These are phyloP conservation scores for Lutjanus campechanus DNA, from an alignment of 2,797 vertebrate species.

Conservation along the genomic window DNA sequence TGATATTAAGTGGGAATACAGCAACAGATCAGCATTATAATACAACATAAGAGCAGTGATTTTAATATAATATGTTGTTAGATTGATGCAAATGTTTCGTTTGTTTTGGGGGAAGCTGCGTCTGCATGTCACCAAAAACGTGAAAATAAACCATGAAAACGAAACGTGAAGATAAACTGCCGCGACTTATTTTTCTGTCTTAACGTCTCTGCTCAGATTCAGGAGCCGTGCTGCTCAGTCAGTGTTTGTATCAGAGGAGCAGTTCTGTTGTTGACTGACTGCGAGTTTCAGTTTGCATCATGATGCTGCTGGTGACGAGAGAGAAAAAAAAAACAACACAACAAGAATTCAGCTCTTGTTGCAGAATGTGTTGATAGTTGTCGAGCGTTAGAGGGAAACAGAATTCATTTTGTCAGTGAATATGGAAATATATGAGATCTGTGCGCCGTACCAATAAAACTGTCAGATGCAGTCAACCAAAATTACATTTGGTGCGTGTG, in stretches of 20 bases:
- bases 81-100: too few species aligned
- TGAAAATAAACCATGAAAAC: too few species aligned
- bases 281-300: slow-evolving; percentile 4
- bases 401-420: slow-evolving; percentile 10
- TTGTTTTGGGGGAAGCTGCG: too few species aligned
- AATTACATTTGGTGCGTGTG: not conserved
- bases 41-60: too few species aligned
- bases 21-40: too few species aligned
- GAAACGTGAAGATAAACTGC: too few species aligned
- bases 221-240: not conserved
- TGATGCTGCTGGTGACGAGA: not conserved
- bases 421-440: slow-evolving; percentile 1
- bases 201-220: too few species aligned
- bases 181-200: too few species aligned
- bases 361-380: not conserved
- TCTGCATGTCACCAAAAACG: too few species aligned
- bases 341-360: not conserved
- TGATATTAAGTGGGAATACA: too few species aligned
- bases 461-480: not conserved
- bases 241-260: not conserved
- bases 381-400: slow-evolving; percentile 1
- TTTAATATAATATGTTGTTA: too few species aligned
- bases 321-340: not conserved
- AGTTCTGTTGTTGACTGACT: too few species aligned
- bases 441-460: slow-evolving; percentile 1